A percentile compares a stretch with the other conserved stretches of the same genome.
These are phyloP conservation scores for Actinernus sp. DNA, from an alignment of 92 coral and sea anemone species.

Conservation along the genomic window DNA sequence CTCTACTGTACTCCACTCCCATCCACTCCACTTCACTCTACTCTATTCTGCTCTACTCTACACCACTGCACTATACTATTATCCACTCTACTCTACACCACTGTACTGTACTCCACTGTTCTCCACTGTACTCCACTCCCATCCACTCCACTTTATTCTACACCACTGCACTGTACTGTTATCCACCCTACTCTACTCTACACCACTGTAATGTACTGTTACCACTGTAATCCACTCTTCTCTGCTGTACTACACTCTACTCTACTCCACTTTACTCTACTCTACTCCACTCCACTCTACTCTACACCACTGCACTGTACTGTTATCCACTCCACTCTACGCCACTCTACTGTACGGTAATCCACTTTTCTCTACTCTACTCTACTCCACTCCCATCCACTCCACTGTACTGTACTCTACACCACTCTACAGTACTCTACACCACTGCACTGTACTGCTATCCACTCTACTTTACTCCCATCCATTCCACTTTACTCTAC, in stretches of 20 bases:
- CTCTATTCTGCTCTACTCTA: background rate
- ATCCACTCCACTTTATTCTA: no score
- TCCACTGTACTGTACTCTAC: background rate
- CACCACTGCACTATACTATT: background rate
- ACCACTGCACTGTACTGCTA: background rate
- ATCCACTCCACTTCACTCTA: background rate
- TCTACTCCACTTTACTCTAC: background rate
- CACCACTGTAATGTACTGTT: no score
- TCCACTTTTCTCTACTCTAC: background rate
- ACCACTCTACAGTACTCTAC: background rate
- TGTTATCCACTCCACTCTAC: background rate
- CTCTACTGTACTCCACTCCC: background rate
- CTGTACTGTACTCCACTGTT: background rate
- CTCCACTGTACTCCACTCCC: background rate
- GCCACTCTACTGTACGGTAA: background rate
- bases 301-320: background rate
- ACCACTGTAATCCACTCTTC: conserved; percentile 1
- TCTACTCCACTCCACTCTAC: background rate
- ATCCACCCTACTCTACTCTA: no score
- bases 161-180: no score
- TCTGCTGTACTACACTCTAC: no score
- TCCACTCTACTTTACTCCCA: background rate
- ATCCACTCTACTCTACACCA: conserved; percentile 2
- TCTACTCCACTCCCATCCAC: no score
- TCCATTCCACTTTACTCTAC: background rate